Evolutionary conservation across 2,797 vertebrate species (phyloP).

Genomic region (Parauchenoglanis ngamensis): DNA sequence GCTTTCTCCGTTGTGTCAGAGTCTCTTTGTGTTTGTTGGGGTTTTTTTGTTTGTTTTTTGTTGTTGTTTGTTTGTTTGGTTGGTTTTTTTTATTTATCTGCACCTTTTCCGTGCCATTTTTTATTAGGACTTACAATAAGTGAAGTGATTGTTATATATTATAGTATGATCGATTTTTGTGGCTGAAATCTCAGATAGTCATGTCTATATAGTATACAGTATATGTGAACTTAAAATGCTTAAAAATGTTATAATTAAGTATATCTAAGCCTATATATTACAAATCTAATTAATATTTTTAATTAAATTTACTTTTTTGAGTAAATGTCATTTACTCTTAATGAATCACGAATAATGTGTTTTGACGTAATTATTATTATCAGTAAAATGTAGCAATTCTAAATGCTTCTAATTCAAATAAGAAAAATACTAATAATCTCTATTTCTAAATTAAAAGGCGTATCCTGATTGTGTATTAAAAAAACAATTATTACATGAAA

Average conservation of each 20-base stretch:
- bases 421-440: not conserved
- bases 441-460: not conserved
- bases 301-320: too few species aligned
- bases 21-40: not conserved
- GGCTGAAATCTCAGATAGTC: not conserved
- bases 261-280: not conserved
- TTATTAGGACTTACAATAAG: not conserved
- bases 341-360: not conserved
- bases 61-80: too few species aligned
- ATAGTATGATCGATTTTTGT: not conserved
- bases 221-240: not conserved
- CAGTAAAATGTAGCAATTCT: not conserved
- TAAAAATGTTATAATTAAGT: not conserved
- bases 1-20: not conserved
- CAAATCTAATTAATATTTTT: not conserved
- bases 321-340: not conserved
- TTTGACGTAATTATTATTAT: not conserved
- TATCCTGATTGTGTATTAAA: not conserved
- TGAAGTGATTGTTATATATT: not conserved
- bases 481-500: not conserved
- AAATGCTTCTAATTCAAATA: not conserved
- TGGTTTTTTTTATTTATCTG: not conserved
- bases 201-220: not conserved
- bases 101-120: not conserved
- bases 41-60: not conserved